Evolutionary conservation across 1,140 invertebrate species (phyloP), one percentile per base, ranked within the genome.

Genomic region (Zaprionus capensis): DNA sequence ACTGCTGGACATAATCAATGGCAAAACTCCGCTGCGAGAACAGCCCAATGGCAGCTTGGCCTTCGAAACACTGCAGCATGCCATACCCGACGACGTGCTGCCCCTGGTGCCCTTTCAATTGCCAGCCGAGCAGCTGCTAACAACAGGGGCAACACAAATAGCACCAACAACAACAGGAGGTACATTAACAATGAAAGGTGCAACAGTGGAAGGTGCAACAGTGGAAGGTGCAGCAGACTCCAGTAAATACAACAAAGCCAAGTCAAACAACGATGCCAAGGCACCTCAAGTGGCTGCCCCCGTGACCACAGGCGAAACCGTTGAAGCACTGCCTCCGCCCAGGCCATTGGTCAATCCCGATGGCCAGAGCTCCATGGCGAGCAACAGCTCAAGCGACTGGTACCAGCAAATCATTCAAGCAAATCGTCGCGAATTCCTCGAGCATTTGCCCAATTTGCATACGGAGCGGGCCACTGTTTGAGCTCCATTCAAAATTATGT

Each of bases 341-440:
- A 74, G 46, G 46, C 79, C 85, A 62, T 73, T 90, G 62, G 58
- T 74, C 64, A 82, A 73, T 36, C 31, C 22, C 22, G 14, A 14
- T 24, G 17, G 14, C 11, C 9, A 9, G 31, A 58, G 14, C 31
- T 11, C 9, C 12, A n/a, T 12, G 5, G 15, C 34, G 34, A 56
- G 24, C 38, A 71, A 57, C 38, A 71, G 46, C 59, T 41, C 58
- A 14, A 68, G 64, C 49, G 76, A 66, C 69, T 91, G 88, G 88
- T 91, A 91, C 51, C 79, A 87, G 58, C 67, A 65, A 87, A 78
- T 83, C 66, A 82, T 91, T 79, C 66, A 82, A 53, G 81, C 84
- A 59, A 91, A 87, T 88, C 88, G 88, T 71, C 81, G 81, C 66
- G 83, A 91, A 67, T 91, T 91, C 77, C 81, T 91, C 46, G 57